These are phyloP conservation scores for Xenops minutus DNA, from an alignment of 2,797 vertebrate genomes.

Conservation along the genomic window DNA sequence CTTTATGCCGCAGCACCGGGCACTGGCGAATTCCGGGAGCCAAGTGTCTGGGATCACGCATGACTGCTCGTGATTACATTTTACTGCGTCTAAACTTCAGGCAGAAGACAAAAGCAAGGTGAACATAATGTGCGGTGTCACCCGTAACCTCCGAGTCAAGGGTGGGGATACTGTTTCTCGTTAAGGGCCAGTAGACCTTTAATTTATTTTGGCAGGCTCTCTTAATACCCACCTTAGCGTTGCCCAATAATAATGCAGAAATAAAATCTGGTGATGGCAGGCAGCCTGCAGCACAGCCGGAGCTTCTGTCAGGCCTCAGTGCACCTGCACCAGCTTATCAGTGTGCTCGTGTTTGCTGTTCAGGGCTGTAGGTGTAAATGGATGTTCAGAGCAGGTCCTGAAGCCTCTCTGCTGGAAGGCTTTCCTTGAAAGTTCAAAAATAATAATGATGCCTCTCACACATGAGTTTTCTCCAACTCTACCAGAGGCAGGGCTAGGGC, in stretches of 20 bases:
- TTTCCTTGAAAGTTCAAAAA: background rate
- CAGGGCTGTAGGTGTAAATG: background rate
- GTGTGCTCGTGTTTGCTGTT: background rate
- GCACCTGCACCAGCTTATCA: constrained; percentile 45
- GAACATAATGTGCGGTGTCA: constrained; percentile 22
- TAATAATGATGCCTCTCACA: background rate
- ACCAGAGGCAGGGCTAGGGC: background rate
- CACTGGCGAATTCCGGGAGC: background rate
- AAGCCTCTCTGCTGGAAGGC: background rate
- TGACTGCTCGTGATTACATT: background rate
- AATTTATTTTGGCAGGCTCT: constrained; percentile 56
- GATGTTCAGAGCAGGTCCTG: background rate
- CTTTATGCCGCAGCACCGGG: background rate
- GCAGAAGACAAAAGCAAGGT: constrained; percentile 58
- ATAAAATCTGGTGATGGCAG: constrained; percentile 47
- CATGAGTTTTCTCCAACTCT: background rate
- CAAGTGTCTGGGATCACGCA: background rate
- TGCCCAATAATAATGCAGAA: constrained; percentile 52
- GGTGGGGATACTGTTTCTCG: constrained; percentile 45
- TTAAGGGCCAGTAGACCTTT: constrained; percentile 34
- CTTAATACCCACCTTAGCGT: constrained; percentile 27
- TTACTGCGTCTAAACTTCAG: constrained; percentile 11
- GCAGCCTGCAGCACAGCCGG: background rate
- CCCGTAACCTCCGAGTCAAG: constrained; percentile 11
- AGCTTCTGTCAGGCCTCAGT: constrained; percentile 36